Evolutionary conservation across 2,113 vertebrate species (phyloP), one percentile per base, ranked within the genome.

Genomic region (Copsychus sechellarum): DNA sequence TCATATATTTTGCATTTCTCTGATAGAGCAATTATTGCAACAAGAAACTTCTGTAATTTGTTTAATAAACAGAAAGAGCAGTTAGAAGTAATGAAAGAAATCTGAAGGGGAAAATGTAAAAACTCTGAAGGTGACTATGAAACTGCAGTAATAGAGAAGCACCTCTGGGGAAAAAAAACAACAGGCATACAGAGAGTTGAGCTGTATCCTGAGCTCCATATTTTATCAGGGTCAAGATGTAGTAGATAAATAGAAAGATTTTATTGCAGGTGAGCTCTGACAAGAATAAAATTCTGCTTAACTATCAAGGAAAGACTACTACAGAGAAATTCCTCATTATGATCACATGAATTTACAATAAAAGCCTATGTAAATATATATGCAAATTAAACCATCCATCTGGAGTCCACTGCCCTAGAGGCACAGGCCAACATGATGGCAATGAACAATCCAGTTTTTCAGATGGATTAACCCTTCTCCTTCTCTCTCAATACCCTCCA

Each of bases 301-400:
- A 69, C 43, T 34, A 67, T 72, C 73, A 87, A 78, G 70, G 92
- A 86, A 77, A 83, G 23, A 72, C 74, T 86, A 70, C 45, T 51
- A 53, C 22, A 81, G 77, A 43, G 23, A 53, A 82, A 81, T 53
- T 89, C 18, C 50, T 73, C 24, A 47, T 57, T 76, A 73, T 14
- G 34, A 69, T 50, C 33, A 45, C 20, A 47, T 58, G 74, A 87
- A 77, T 95, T 88, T 89, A 84, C 12, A 20, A 77, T 29, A 79
- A 72, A 91, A 91, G 65, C 66, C 45, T 86, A 76, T 53, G 57
- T 76, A 95, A 94, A 95, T 70, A 57, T 85, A 87, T 86, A 90
- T 86, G 86, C 82, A 96, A 88, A 94, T 95, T 50, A 94, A 86
- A 57, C 29, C 50, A 80, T 54, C 70, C 88, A 83, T 88, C 84